These are phyloP conservation scores for Polyommatus iphigenia DNA, from an alignment of 2,888 invertebrate genomes.

Conservation along the genomic window DNA sequence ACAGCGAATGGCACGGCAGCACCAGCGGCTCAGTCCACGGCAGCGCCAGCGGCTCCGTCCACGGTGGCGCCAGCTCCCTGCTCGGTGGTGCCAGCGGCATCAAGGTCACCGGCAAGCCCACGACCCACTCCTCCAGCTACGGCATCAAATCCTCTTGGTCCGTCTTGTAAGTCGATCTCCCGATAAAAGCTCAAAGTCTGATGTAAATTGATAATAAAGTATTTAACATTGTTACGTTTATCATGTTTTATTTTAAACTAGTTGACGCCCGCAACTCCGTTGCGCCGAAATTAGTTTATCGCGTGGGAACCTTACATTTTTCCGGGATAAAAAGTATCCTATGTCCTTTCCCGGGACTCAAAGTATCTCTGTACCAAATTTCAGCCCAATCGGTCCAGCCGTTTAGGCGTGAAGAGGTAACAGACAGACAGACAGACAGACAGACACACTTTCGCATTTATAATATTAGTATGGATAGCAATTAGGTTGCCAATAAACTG, in stretches of 20 bases:
- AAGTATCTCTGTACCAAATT: too few relatives aligned
- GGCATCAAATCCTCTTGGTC: background rate
- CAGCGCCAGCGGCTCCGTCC: background rate
- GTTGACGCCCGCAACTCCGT: too few relatives aligned
- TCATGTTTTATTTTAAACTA: background rate
- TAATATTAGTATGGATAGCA: too few relatives aligned
- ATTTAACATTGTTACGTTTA: background rate
- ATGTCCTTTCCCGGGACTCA: too few relatives aligned
- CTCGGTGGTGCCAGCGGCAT: background rate
- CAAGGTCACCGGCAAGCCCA: background rate
- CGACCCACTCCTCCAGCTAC: background rate
- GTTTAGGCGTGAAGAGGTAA: too few relatives aligned
- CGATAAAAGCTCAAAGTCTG: background rate
- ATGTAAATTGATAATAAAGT: slow-evolving; percentile 16
- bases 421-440: too few relatives aligned
- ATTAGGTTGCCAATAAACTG: background rate
- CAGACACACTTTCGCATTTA: too few relatives aligned
- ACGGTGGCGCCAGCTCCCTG: background rate
- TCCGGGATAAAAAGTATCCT: too few relatives aligned
- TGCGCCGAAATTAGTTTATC: too few relatives aligned
- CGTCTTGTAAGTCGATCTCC: slow-evolving; percentile 6
- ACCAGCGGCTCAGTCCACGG: background rate
- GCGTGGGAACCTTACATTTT: too few relatives aligned
- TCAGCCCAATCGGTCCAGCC: too few relatives aligned
- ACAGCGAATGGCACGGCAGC: background rate